Percentiles rank a stretch among this genome's conserved stretches.
Evolutionary conservation across 1,140 invertebrate genomes (phyloP).

Genomic region (Eupeodes corollae): DNA sequence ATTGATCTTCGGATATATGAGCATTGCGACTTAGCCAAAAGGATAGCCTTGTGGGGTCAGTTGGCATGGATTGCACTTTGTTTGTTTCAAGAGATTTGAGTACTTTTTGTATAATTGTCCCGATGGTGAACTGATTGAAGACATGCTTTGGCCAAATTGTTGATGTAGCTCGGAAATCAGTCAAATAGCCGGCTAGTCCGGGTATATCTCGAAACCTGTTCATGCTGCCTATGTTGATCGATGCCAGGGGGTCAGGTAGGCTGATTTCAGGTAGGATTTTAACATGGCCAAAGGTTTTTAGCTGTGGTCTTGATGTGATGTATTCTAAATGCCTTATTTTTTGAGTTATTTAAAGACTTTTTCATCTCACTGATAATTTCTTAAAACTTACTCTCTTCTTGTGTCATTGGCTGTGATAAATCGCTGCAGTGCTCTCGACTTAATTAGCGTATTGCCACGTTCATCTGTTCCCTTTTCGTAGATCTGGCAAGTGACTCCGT

Average conservation of each 20-base stretch:
- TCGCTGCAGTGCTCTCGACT: conserved; percentile 28
- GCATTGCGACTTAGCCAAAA: conserved; percentile 63
- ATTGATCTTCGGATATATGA: conserved; percentile 39
- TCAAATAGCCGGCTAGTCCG: too few species aligned
- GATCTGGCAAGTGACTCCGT: conserved; percentile 34
- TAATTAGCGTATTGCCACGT: conserved; percentile 19
- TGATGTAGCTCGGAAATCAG: conserved; percentile 31
- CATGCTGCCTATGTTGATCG: conserved; percentile 38
- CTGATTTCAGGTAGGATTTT: conserved; percentile 53
- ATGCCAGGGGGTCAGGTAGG: conserved; percentile 40
- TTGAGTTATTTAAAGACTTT: conserved; percentile 3
- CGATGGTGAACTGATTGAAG: conserved; percentile 52
- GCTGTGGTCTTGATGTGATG: conserved; percentile 22
- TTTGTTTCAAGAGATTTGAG: conserved; percentile 26
- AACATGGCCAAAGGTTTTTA: conserved; percentile 43
- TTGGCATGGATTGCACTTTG: conserved; percentile 43
- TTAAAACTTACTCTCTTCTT: too few species aligned
- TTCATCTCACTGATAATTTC: too few species aligned
- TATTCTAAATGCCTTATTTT: conserved; percentile 24
- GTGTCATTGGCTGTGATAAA: conserved; percentile 21
- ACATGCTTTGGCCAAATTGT: conserved; percentile 47
- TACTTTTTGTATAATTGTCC: conserved; percentile 39
- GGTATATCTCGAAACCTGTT: conserved; percentile 36
- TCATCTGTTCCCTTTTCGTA: conserved; percentile 28
- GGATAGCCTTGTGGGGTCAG: conserved; percentile 53